A percentile compares a stretch with the other conserved stretches of the same genome.
phyloP scores from a whole-genome alignment of 2,113 vertebrate genomes.

The Camelus bactrianus region DNA sequence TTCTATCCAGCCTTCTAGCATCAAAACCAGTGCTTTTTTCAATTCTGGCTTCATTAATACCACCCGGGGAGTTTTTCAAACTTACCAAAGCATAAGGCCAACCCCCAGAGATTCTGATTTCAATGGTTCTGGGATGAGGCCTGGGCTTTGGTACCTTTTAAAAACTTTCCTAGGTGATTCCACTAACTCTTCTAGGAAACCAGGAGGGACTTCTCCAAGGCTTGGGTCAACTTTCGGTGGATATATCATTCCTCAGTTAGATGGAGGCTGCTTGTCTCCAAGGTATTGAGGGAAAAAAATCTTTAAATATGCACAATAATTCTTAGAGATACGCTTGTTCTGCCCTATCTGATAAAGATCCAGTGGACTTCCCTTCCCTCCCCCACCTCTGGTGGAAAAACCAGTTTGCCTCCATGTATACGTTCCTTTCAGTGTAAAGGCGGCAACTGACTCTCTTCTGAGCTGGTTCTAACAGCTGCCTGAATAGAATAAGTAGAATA shows the following conservation, averaged over 20 bases:
- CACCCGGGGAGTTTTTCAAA: not conserved
- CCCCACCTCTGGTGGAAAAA: slow-evolving; percentile 46
- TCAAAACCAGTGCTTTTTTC: not conserved
- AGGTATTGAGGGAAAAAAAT: not conserved
- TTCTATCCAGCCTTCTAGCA: not conserved
- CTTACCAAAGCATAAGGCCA: not conserved
- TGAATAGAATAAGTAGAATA: not conserved
- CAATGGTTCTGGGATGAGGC: not conserved
- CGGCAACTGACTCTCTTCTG: not conserved
- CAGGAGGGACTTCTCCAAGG: not conserved
- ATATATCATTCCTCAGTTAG: not conserved
- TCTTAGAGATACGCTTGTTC: not conserved
- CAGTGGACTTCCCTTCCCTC: not conserved
- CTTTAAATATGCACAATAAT: not conserved
- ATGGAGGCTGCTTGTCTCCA: not conserved
- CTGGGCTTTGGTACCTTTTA: not conserved
- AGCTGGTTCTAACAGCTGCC: not conserved
- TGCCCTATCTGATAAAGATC: not conserved
- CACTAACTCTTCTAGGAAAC: not conserved
- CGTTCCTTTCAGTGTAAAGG: slow-evolving; percentile 24
- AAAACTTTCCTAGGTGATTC: not conserved
- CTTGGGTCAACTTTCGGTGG: not conserved
- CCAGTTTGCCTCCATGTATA: slow-evolving; percentile 48
- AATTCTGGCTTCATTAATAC: not conserved
- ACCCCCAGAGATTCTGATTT: not conserved